Conservation (phyloP, 1,140 invertebrate genomes). For the Aphaenogaster floridana region DNA sequence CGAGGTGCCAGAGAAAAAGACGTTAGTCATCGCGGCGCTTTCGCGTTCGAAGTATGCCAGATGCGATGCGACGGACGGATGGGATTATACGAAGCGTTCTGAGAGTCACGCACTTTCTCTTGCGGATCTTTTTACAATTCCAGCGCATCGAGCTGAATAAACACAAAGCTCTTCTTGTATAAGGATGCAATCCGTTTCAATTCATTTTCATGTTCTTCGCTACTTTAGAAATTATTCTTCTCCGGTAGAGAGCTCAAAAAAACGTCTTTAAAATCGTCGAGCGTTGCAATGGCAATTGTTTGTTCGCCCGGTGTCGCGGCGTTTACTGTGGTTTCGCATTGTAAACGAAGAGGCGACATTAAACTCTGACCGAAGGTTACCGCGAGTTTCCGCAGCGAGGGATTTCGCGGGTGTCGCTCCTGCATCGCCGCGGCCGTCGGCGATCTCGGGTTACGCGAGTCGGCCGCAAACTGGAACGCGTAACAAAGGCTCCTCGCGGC, state of each 20-base stretch:
- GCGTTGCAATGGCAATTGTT: not conserved
- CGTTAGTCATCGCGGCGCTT: slow-evolving; percentile 9
- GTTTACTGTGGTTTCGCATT: slow-evolving; percentile 40
- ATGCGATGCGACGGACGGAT: slow-evolving; percentile 6
- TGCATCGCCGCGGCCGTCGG: not conserved
- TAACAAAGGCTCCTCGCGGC: slow-evolving; percentile 72
- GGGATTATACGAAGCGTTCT: not conserved
- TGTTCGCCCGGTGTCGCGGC: not conserved
- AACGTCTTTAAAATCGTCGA: not conserved
- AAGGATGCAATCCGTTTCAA: not conserved
- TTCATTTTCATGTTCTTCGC: not conserved
- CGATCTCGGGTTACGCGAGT: slow-evolving; percentile 65
- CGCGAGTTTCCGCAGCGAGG: slow-evolving; percentile 7
- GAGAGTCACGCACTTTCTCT: slow-evolving; percentile 30
- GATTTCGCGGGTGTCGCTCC: slow-evolving; percentile 34
- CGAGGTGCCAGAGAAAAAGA: slow-evolving; percentile 24
- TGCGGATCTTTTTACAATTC: not conserved
- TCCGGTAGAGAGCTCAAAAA: not conserved
- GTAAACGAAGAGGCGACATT: not conserved
- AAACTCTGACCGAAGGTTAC: slow-evolving; percentile 12
- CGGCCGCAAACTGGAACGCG: slow-evolving; percentile 68
- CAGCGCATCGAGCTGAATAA: not conserved
- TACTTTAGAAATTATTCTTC: not conserved
- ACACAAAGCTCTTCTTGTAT: not conserved
- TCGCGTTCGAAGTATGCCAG: slow-evolving; percentile 28